A percentile compares a stretch with the other conserved stretches of the same genome.
phyloP scores from a whole-genome alignment of 2,113 vertebrate genomes.

The Prolemur simus region DNA sequence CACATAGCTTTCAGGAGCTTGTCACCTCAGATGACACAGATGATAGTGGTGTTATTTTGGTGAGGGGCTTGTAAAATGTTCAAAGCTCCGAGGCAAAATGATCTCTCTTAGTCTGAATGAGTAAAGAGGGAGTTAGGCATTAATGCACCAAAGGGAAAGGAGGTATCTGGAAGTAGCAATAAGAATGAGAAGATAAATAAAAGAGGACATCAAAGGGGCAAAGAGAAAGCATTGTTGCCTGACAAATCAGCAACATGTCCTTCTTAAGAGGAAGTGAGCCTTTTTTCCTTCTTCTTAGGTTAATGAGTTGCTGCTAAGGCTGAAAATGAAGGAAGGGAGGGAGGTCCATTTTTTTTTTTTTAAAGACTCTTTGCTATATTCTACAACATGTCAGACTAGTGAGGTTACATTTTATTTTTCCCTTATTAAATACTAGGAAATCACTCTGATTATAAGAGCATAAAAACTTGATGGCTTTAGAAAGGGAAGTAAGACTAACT shows the following conservation, averaged over 20 bases:
- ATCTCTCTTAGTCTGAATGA: neutral
- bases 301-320: neutral
- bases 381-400: neutral
- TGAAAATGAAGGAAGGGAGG: neutral
- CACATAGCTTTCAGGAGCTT: neutral
- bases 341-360: too few species aligned
- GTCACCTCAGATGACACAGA: neutral
- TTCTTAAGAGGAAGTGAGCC: neutral
- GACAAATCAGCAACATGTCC: neutral
- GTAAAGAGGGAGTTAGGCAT: neutral
- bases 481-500: neutral
- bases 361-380: neutral
- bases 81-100: neutral
- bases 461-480: neutral
- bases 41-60: neutral
- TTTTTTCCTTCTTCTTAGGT: neutral
- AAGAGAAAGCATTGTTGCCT: neutral
- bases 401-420: neutral
- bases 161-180: neutral
- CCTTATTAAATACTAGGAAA: neutral
- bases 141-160: neutral
- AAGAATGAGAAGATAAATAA: neutral
- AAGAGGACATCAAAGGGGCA: neutral
- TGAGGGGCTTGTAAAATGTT: neutral
- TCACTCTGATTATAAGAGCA: neutral